Percentiles rank a stretch among this genome's conserved stretches.
Conservation (phyloP, 2,888 invertebrate species). For the Palloptera scutellata region DNA sequence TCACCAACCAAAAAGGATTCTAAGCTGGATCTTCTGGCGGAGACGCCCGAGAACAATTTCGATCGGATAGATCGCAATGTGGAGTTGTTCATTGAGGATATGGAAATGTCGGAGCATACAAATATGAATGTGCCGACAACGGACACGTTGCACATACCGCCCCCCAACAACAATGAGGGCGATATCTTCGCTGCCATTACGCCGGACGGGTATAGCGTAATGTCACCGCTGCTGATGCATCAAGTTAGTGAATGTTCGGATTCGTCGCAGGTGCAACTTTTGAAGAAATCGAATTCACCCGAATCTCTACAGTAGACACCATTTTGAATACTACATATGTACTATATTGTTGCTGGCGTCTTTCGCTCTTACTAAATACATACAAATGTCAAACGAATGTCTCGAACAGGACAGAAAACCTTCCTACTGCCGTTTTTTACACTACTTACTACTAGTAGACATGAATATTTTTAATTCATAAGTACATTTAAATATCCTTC, state of each 20-base stretch:
- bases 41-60: conserved; percentile 14
- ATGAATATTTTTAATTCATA: too few relatives aligned
- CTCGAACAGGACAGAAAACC: not conserved
- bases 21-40: conserved; percentile 39
- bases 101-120: conserved; percentile 19
- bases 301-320: conserved; percentile 34
- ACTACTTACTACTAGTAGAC: too few relatives aligned
- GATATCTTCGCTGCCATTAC: conserved; percentile 45
- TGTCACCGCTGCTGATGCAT: conserved; percentile 50
- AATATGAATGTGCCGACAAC: conserved; percentile 29
- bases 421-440: too few relatives aligned
- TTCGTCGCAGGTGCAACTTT: conserved; percentile 24
- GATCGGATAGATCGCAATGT: not conserved
- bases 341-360: not conserved
- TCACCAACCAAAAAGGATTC: conserved; percentile 39
- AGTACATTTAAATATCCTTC: too few relatives aligned
- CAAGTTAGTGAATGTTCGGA: conserved; percentile 34
- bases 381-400: not conserved
- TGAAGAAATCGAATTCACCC: conserved; percentile 19
- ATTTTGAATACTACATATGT: conserved; percentile 23
- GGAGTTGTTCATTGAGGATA: conserved; percentile 24
- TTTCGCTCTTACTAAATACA: not conserved
- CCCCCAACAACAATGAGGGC: conserved; percentile 14
- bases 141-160: not conserved
- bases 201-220: conserved; percentile 56